A percentile compares a stretch with the other conserved stretches of the same genome.
These are phyloP conservation scores for Drosophila flavopinicola DNA, from an alignment of 2,888 invertebrate species.

Conservation along the genomic window DNA sequence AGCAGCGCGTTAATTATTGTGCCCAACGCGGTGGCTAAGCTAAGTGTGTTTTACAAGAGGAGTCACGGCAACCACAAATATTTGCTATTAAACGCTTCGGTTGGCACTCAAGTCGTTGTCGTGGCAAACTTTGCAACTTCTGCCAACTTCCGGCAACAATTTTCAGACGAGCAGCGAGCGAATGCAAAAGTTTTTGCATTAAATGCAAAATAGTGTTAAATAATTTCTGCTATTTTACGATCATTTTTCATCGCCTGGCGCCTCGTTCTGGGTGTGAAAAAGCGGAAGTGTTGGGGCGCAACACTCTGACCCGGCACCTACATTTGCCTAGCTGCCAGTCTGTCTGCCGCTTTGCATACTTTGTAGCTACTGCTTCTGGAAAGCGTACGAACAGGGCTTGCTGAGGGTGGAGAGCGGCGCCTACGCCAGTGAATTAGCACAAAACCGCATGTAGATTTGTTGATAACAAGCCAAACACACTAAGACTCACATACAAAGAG, in stretches of 20 bases:
- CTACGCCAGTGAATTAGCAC: slow-evolving; percentile 60
- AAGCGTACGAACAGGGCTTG: not conserved
- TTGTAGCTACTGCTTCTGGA: slow-evolving; percentile 55
- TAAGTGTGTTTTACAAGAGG: slow-evolving; percentile 7
- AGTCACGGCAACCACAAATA: slow-evolving; percentile 42
- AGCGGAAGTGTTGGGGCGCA: slow-evolving; percentile 52
- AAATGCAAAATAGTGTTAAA: slow-evolving; percentile 77
- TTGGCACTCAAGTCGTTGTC: slow-evolving; percentile 52
- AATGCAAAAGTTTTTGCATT: slow-evolving; percentile 70
- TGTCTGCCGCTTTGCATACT: slow-evolving; percentile 52
- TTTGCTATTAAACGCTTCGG: slow-evolving; percentile 65
- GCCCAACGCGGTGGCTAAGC: not conserved
- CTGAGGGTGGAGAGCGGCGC: slow-evolving; percentile 22
- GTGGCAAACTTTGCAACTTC: slow-evolving; percentile 67
- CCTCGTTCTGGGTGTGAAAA: slow-evolving; percentile 28
- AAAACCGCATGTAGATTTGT: slow-evolving; percentile 75
- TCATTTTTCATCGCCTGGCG: slow-evolving; percentile 56
- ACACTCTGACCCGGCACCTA: slow-evolving; percentile 1
- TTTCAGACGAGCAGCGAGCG: slow-evolving; percentile 39
- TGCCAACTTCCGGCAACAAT: slow-evolving; percentile 69
- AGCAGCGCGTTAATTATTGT: slow-evolving; percentile 40
- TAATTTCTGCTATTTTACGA: slow-evolving; percentile 72
- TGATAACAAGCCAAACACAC: slow-evolving; percentile 66
- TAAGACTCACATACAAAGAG: slow-evolving; percentile 8
- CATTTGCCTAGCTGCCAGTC: slow-evolving; percentile 21